These are phyloP conservation scores for Sebastes schlegelii DNA, from an alignment of 2,113 vertebrate genomes.

Conservation along the genomic window DNA sequence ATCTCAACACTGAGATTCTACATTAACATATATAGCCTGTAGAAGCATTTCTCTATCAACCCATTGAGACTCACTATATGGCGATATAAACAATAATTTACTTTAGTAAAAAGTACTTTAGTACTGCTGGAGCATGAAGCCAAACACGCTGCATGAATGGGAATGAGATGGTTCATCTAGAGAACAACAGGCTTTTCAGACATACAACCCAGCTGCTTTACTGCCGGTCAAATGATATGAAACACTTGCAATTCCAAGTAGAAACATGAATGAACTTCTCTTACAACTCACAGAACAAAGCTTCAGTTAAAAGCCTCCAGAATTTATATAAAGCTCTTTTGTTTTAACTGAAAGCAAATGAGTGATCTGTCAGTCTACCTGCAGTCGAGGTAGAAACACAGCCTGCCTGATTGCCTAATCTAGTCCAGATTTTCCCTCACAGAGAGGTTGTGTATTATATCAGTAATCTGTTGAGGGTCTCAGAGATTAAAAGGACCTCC, in stretches of 20 bases:
- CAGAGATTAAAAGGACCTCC: conserved; percentile 47
- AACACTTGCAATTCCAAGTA: background rate
- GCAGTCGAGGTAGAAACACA: background rate
- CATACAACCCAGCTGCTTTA: background rate
- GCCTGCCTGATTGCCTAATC: conserved; percentile 44
- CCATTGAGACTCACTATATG: background rate
- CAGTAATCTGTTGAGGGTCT: conserved; percentile 64
- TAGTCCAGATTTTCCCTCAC: conserved; percentile 18
- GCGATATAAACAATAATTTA: background rate
- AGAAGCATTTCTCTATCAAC: background rate
- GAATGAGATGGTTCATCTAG: background rate
- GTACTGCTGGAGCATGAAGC: background rate
- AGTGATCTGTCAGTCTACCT: background rate
- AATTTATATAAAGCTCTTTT: background rate
- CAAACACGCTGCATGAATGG: background rate
- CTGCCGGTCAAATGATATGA: no score
- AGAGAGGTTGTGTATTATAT: conserved; percentile 40
- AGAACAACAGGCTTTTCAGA: background rate
- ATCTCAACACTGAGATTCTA: background rate
- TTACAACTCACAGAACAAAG: background rate
- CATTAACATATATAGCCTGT: background rate
- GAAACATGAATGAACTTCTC: background rate
- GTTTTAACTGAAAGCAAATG: background rate
- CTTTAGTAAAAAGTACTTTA: no score
- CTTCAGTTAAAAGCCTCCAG: background rate